Evolutionary conservation across 92 coral and sea anemone genomes (phyloP), one percentile per base, ranked within the genome.

Genomic region (Phenganax subtilis): DNA sequence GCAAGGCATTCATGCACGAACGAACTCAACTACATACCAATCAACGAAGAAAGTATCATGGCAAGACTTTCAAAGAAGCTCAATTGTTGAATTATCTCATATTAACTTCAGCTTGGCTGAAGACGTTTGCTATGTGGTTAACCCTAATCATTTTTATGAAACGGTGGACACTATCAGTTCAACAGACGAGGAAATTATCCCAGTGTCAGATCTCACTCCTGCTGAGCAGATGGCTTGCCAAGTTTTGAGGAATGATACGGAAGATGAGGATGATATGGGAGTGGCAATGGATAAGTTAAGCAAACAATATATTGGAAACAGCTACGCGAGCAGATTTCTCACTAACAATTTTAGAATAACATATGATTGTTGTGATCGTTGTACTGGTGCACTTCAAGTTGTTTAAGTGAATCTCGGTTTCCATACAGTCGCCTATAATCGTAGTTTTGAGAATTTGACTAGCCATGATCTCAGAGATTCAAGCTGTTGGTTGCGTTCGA

Each of bases 281-380:
- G 89, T 87, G 14, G 96, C 90, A 0, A 87, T 92, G 97, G 86
- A 81, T 54, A 91, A 91, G 74, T 86, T 96, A 88, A 88, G 97
- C 0, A 89, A 89, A 65, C 99, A 96, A 85, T 96, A 91, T 80
- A 91, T 96, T 44, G 99, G 99, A 55, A 89, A 91, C 84, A 89
- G 93, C 51, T 89, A 92, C 81, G 92, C 91, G 64, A 96, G 99
- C 64, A 72, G 99, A 64, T 89, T 91, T 29, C 84, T 91, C 69
- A 96, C 99, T 12, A 96, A 92, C 76, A 91, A 90, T 62, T 92
- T 96, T 57, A 86, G 99, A 68, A 94, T 96, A 8, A 96, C 99
- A 11, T 92, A 74, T 64, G 93, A 96, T 80, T 96, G 99, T 63
- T 96, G 99, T 83, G 91, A 96, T 52, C 88, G 93, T 75, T 96